Conservation (phyloP, 2,113 vertebrate species). For the Cololabis saira region DNA sequence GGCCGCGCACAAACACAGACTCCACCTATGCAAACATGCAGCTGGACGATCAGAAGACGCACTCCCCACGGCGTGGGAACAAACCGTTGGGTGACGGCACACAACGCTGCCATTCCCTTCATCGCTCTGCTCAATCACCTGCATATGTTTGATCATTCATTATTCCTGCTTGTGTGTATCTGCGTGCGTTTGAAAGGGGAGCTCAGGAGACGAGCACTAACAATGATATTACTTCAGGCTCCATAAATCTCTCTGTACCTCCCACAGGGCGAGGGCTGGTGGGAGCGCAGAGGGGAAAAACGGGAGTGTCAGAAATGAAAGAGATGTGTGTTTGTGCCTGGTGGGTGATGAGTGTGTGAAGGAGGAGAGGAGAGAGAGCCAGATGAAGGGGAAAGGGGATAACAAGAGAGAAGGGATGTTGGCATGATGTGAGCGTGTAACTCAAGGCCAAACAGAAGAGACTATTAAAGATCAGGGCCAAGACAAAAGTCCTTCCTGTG, state of each 20-base stretch:
- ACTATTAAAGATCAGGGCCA: not conserved
- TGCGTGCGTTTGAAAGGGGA: slow-evolving; percentile 28
- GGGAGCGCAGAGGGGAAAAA: slow-evolving; percentile 50
- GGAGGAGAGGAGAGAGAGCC: slow-evolving; percentile 8
- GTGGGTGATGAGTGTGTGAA: slow-evolving; percentile 45
- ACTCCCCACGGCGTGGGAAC: slow-evolving; percentile 54
- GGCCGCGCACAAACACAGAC: slow-evolving; percentile 1
- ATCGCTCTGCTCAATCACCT: slow-evolving; percentile 41
- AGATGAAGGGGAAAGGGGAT: slow-evolving; percentile 9
- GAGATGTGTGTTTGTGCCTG: slow-evolving; percentile 50
- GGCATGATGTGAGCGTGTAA: slow-evolving; percentile 22
- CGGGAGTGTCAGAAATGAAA: slow-evolving; percentile 59
- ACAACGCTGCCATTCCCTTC: slow-evolving; percentile 5
- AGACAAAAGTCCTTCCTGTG: slow-evolving; percentile 27
- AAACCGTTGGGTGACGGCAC: slow-evolving; percentile 33
- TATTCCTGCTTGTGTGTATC: slow-evolving; percentile 17
- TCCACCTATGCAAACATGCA: slow-evolving; percentile 35
- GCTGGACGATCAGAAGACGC: slow-evolving; percentile 49
- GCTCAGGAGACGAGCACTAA: slow-evolving; percentile 52
- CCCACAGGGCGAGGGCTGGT: slow-evolving; percentile 54
- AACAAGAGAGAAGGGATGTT: slow-evolving; percentile 28
- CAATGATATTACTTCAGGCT: slow-evolving; percentile 70
- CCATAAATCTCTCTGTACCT: slow-evolving; percentile 57
- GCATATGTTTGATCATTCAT: slow-evolving; percentile 25
- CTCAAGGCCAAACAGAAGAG: slow-evolving; percentile 25